Base-by-base conservation (phyloP, 2,888 invertebrate species). In the Ectropis crepuscularia region DNA sequence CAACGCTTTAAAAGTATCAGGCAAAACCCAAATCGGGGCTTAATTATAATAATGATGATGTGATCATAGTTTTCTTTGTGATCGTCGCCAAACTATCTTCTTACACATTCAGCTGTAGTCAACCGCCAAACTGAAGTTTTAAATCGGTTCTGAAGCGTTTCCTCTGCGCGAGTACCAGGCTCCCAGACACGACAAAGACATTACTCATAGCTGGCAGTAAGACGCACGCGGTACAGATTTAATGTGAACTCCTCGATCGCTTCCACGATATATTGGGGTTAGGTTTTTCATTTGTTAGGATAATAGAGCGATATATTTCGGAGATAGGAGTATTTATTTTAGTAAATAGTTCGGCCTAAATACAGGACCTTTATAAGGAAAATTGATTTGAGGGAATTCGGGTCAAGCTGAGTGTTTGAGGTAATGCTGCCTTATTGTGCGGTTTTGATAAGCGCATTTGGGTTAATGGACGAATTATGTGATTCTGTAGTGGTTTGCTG, bases 121-220 rank as follows among this genome's bases (percentile, higher is more conserved):
- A 41, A 41, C 7, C 4, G 7, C 8, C 41, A 41, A 41, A 41
- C 8, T 41, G 10, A 41, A 41, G 41, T 41, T 43, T 43, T 43
- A 10, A 10, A 43, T 10, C 43, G 9, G 9, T 4, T 6, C 39
- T 9, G 1, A 39, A 50, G 41, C 28, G 51, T 39, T 10, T 41
- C 6, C 12, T 38, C 37, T 7, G 41, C 16, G 38, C 5, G 12
- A 51, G 41, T 51, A 42, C 51, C 51, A 47, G 51, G 45, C n/a
- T 37, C 43, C 57, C 60, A 59, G 61, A 53, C 70, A 67, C 68
- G 70, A 47, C 54, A 61, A 41, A 11, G 53, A 48, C 68, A 67
- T 71, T 65, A 70, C 53, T 70, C 69, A 67, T 63, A 28, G n/a
- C 39, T 50, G 43, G 61, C 57, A 57, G 67, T 68, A 51, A 63